Percentiles rank a stretch among this genome's conserved stretches.
Evolutionary conservation across 2,113 vertebrate species (phyloP).

Genomic region (Lophura nycthemera): DNA sequence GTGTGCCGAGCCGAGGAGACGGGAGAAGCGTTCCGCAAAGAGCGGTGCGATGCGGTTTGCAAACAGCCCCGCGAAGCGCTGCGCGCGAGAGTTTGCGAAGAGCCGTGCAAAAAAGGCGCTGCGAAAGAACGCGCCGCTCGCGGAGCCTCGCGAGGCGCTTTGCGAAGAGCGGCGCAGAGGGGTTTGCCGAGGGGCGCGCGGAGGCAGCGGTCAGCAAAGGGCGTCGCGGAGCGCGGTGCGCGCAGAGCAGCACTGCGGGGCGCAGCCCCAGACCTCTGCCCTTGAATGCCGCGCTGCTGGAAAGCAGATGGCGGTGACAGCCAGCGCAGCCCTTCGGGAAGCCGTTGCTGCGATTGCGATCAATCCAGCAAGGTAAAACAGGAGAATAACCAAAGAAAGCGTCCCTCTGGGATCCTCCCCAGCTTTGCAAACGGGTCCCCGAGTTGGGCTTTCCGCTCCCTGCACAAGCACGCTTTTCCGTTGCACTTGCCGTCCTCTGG

Average conservation of each 20-base stretch:
- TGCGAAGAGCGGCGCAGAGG: background rate
- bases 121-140: too few species aligned
- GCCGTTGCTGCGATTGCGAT: background rate
- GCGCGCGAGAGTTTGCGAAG: background rate
- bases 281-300: background rate
- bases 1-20: background rate
- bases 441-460: background rate
- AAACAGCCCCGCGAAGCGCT: too few species aligned
- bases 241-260: too few species aligned
- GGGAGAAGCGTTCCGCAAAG: background rate
- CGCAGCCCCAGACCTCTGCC: background rate
- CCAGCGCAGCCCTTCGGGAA: background rate
- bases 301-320: background rate
- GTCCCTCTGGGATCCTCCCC: background rate
- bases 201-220: fast-evolving
- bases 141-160: too few species aligned
- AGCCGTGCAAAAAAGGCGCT: background rate
- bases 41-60: too few species aligned
- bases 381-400: background rate
- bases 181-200: fast-evolving
- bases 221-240: too few species aligned
- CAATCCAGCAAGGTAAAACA: background rate
- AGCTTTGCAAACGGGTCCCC: background rate
- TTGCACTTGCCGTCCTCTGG: constrained; percentile 46
- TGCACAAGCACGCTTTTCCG: constrained; percentile 21